Evolutionary conservation across 2,113 vertebrate genomes (phyloP), one percentile per base, ranked within the genome.

Genomic region (Zapus hudsonius): DNA sequence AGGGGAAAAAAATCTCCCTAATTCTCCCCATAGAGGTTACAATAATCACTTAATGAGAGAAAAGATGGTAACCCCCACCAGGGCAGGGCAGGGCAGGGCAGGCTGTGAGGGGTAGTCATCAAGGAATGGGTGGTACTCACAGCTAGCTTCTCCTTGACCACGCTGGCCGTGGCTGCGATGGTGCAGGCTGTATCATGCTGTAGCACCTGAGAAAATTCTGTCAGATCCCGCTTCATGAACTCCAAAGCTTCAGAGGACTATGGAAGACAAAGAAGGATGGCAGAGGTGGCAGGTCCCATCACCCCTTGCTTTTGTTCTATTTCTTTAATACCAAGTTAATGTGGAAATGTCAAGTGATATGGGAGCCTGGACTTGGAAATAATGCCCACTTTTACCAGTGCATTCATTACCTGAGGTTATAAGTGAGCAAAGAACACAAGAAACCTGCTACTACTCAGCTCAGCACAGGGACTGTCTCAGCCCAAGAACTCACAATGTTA

Each of bases 181-280:
- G 99, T 99, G 95, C 99, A 99, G n/a, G 99, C 98, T 0, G 99
- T 99, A 98, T 99, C 99, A 97, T 99, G 99, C 96, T 99, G 99
- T 59, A 99, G 99, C 57, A 99, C 99, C 66, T 98, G 99, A 1
- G 98, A 98, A 95, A 99, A 99, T 97, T 99, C 99, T 0, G 99
- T 98, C 97, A 99, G 97, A 97, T 99, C 99, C 94, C 99, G 97
- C 78, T 99, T 99, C 97, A 99, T 98, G 97, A 99, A 99, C 25
- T 99, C 99, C 96, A 99, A 96, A 61, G 99, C 99, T 97, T 99
- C 99, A 3, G 99, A 97, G 81, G 99, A 99, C 99, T 99, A 97
- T 3, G 90, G 67, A 70, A 40, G 31, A 91, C 27, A 93, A 17
- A 82, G 2, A 94, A 70, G 29, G 23, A 70, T 57, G 76, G 44